Base-by-base conservation (phyloP, 30 jellyfish, hydroid and myxozoan genomes). In the Hydractinia symbiolongicarpus region DNA sequence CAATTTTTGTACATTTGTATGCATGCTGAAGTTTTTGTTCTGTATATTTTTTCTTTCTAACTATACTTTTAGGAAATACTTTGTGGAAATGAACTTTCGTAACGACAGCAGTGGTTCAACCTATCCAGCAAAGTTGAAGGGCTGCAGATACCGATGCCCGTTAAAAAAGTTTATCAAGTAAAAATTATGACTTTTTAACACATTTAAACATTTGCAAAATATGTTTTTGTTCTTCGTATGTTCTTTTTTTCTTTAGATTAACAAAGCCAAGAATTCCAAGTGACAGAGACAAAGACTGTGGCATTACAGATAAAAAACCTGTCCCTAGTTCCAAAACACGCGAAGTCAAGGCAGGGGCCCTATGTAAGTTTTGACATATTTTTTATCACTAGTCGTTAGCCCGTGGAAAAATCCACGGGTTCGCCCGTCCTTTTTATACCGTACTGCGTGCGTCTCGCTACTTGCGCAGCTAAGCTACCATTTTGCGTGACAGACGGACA, bases 11-110 rank as follows among this genome's bases (percentile, higher is more conserved):
- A 49, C 0, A 49, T n/a, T 58, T 72, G 9, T 53, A 15, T 7
- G 0, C 7, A 11, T n/a, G n/a, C 50, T 8, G 66, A 16, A 5
- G 19, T 53, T 55, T 61, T 16, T 49, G 84, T 55, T 5, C 67
- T 11, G 19, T 58, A 11, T 58, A 11, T 13, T 11, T 11, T 11
- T 15, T 30, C 1, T 68, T 2, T 11, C 5, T 53, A 10, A 7
- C 50, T 72, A 7, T 77, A 54, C n/a, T 10, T 54, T 19, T 77
- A 77, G 85, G 13, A 61, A 61, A 19, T 60, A 44, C 30, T 77
- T 55, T 21, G 85, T 77, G 60, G 76, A 77, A 77, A 77, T 77
- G 56, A 60, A 60, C n/a, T 77, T 16, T 77, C 85, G 85, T 5
- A 77, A 77, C 60, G 85, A 77, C 30, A 9, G 77, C 17, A 54